phyloP scores from a whole-genome alignment of 1,140 invertebrate species.

The Drosophila subpulchrella region DNA sequence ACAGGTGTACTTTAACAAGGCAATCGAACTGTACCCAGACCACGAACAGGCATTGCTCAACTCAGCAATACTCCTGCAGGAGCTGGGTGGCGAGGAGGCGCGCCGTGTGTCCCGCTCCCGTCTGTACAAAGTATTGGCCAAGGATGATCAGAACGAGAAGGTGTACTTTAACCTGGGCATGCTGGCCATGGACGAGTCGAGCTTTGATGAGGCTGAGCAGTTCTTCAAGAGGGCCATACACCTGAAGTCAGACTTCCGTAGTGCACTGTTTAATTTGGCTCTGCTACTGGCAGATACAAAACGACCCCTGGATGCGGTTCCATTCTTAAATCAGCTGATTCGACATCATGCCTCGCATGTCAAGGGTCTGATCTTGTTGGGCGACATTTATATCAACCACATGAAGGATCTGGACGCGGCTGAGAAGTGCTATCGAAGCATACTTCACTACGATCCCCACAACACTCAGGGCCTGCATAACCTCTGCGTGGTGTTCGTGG shows the following conservation, averaged over 20 bases:
- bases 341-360: constrained; percentile 96
- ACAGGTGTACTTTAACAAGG: constrained; percentile 95
- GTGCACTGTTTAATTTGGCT: constrained; percentile 97
- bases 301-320: constrained; percentile 95
- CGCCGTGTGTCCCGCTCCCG: constrained; percentile 91
- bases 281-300: constrained; percentile 94
- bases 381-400: constrained; percentile 98
- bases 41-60: constrained; percentile 97
- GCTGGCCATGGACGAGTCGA: constrained; percentile 97
- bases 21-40: constrained; percentile 95
- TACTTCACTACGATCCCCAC: constrained; percentile 93
- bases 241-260: constrained; percentile 93
- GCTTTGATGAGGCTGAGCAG: constrained; percentile 93
- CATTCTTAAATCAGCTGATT: constrained; percentile 96
- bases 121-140: constrained; percentile 92
- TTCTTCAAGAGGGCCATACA: constrained; percentile 95
- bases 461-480: constrained; percentile 98
- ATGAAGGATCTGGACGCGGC: constrained; percentile 97
- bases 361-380: constrained; percentile 96
- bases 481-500: constrained; percentile 97
- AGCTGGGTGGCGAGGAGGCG: constrained; percentile 91
- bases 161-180: constrained; percentile 98
- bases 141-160: constrained; percentile 92
- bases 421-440: constrained; percentile 96
- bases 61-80: constrained; percentile 97